Base-by-base conservation (phyloP, 2,888 invertebrate species). In the Apantesis nais region DNA sequence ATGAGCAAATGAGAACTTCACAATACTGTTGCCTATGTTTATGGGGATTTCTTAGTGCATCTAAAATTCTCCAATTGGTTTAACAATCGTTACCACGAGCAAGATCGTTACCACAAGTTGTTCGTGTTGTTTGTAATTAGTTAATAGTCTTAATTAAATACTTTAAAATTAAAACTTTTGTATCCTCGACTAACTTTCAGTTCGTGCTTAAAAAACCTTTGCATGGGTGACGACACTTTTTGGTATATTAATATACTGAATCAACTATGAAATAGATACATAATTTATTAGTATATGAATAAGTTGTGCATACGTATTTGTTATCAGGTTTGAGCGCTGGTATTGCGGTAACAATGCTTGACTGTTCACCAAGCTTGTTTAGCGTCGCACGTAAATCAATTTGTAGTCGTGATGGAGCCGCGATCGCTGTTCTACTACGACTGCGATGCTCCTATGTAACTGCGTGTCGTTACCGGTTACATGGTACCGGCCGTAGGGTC, bases 401-500 rank as follows among this genome's bases (percentile, higher is more conserved):
- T 62, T 70, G 71, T 75, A 75, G 79, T 75, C 71, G 75, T 73
- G 73, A 77, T 74, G 78, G 72, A 75, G 76, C 74, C 76, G 75
- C 75, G 76, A 70, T 74, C 68, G 76, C 72, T 73, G 74, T 73
- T 22, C 68, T 74, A 71, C 74, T 76, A 44, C 61, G 52, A n/a
- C 16, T 74, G 80, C 84, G 86, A 85, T 85, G 80, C 67, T 72
- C 76, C 80, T 79, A 80, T 85, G 87, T 82, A 79, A 72, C 75
- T 74, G 78, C 73, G 82, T 82, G 79, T 86, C 87, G 90, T 79
- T 79, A 80, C 73, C 79, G 78, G 82, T 89, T 68, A 86, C 90
- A 88, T 91, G 89, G 94, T 94, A 92, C 84, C 83, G 86, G 92
- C 79, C 82, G 81, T 88, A 90, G 93, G 93, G 93, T 92, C 93